These are phyloP conservation scores for Agrilus cyanescens DNA, from an alignment of 2,888 invertebrate genomes.

Conservation along the genomic window DNA sequence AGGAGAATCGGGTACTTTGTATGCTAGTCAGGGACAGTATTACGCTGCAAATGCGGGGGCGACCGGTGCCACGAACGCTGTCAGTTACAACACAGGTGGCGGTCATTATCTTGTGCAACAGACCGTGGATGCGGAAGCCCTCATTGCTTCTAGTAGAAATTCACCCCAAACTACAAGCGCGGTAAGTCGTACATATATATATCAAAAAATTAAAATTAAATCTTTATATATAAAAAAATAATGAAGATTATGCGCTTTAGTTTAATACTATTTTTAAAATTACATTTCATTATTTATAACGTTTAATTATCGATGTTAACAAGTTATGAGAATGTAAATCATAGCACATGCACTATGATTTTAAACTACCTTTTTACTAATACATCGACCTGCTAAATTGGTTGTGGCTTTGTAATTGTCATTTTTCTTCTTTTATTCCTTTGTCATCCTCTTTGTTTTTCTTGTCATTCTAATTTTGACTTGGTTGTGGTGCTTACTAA, in stretches of 20 bases:
- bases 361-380: too few species aligned
- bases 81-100: conserved; percentile 33
- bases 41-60: conserved; percentile 57
- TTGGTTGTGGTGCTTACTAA: conserved; percentile 20
- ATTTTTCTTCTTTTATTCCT: not conserved
- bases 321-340: too few species aligned
- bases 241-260: too few species aligned
- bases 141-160: conserved; percentile 48
- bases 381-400: too few species aligned
- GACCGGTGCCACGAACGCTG: conserved; percentile 42
- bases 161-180: conserved; percentile 58
- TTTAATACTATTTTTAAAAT: too few species aligned
- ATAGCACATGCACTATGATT: too few species aligned
- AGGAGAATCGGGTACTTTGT: conserved; percentile 47
- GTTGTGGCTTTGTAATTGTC: too few species aligned
- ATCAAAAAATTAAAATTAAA: too few species aligned
- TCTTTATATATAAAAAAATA: too few species aligned
- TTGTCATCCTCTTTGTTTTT: conserved; percentile 5
- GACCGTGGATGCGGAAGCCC: conserved; percentile 49
- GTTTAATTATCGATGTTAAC: too few species aligned
- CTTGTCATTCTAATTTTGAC: conserved; percentile 7
- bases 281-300: too few species aligned
- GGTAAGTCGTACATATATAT: conserved; percentile 42
- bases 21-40: conserved; percentile 55
- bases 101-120: conserved; percentile 58